A percentile compares a stretch with the other conserved stretches of the same genome.
Evolutionary conservation across 92 coral and sea anemone species (phyloP).

Genomic region (Pocillopora meandrina): DNA sequence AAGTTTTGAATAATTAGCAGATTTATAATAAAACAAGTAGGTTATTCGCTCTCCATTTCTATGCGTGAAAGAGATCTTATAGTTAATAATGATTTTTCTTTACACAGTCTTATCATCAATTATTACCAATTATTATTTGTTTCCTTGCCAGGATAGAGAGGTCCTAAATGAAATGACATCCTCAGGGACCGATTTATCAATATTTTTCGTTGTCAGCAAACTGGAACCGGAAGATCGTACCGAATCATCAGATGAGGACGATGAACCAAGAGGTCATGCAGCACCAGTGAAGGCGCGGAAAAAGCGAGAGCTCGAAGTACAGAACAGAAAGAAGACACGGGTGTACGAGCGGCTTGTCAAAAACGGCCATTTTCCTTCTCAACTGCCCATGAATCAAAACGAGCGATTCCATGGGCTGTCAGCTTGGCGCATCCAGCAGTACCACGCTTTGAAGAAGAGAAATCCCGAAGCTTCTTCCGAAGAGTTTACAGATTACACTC

Average conservation of each 20-base stretch:
- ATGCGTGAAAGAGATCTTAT: no score
- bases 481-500: slow-evolving; percentile 43
- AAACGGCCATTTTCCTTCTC: slow-evolving; percentile 48
- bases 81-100: no score
- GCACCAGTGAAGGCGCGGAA: neutral
- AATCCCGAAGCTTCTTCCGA: slow-evolving; percentile 40
- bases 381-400: slow-evolving; percentile 37
- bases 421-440: slow-evolving; percentile 60
- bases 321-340: slow-evolving; percentile 58
- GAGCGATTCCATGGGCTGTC: slow-evolving; percentile 71
- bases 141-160: slow-evolving; percentile 51
- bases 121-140: neutral
- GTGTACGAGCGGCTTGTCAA: slow-evolving; percentile 67
- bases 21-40: no score
- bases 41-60: no score
- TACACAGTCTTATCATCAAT: neutral
- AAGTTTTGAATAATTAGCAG: no score
- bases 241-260: slow-evolving; percentile 70
- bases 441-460: slow-evolving; percentile 36
- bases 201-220: slow-evolving; percentile 71
- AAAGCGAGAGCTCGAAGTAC: slow-evolving; percentile 32
- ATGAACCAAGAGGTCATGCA: slow-evolving; percentile 1
- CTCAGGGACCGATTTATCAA: slow-evolving; percentile 33
- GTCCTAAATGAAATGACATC: slow-evolving; percentile 61
- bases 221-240: slow-evolving; percentile 66